Evolutionary conservation across 2,113 vertebrate species (phyloP).

Genomic region (Atractosteus spatula): DNA sequence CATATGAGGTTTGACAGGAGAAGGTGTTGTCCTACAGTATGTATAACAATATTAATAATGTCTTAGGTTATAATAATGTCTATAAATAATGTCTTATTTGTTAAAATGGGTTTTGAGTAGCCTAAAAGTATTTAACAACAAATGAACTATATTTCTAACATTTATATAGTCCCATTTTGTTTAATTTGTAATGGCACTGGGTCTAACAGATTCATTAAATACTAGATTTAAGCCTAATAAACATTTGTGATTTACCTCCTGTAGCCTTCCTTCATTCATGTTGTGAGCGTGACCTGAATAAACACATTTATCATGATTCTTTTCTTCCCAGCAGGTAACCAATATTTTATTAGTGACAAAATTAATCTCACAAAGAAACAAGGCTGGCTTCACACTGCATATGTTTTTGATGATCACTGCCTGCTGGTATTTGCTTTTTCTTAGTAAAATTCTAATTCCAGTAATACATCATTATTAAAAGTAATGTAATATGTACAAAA

Average conservation of each 20-base stretch:
- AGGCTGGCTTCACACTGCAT: neutral
- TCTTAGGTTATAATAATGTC: no score
- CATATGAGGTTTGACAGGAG: no score
- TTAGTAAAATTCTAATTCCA: neutral
- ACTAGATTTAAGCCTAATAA: neutral
- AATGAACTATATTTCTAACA: neutral
- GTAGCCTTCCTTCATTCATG: neutral
- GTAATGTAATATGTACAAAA: neutral
- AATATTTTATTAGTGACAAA: constrained; percentile 5
- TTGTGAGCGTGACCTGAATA: neutral
- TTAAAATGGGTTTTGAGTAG: no score
- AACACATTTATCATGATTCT: neutral
- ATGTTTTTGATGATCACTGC: neutral
- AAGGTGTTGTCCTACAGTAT: no score
- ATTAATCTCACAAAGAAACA: neutral
- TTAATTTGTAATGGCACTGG: neutral
- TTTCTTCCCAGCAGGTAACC: neutral
- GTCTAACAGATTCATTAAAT: neutral
- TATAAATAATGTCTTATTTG: no score
- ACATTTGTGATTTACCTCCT: neutral
- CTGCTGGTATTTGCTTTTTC: neutral
- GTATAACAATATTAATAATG: no score
- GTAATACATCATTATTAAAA: neutral
- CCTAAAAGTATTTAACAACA: neutral
- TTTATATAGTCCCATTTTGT: constrained; percentile 1